These are phyloP conservation scores for cattle (Bos taurus) DNA, from an alignment of 2,113 vertebrate species.

Conservation along the genomic window ARS-UCD2.0 NC_037339.1:28063001-28063500, in stretches of 20 bases:
- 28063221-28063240: not conserved
- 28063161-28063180: not conserved
- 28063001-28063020: not conserved
- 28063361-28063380: not conserved
- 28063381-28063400: not conserved
- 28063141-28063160: not conserved
- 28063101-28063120: not conserved
- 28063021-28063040: not conserved
- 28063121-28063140: not conserved
- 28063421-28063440: not conserved
- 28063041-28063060: not conserved
- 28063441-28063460: not conserved
- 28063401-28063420: not conserved
- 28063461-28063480: too few species aligned
- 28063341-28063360: not conserved
- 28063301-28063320: not conserved
- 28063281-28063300: not conserved
- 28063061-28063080: not conserved
- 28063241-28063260: not conserved
- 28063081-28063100: not conserved
- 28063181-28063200: not conserved
- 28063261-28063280: not conserved
- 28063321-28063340: not conserved
- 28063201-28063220: not conserved
- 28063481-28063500: too few species aligned